Percentiles rank a stretch among this genome's conserved stretches.
Conservation (phyloP, 2,797 vertebrate genomes). For the Sarcophilus harrisii region DNA sequence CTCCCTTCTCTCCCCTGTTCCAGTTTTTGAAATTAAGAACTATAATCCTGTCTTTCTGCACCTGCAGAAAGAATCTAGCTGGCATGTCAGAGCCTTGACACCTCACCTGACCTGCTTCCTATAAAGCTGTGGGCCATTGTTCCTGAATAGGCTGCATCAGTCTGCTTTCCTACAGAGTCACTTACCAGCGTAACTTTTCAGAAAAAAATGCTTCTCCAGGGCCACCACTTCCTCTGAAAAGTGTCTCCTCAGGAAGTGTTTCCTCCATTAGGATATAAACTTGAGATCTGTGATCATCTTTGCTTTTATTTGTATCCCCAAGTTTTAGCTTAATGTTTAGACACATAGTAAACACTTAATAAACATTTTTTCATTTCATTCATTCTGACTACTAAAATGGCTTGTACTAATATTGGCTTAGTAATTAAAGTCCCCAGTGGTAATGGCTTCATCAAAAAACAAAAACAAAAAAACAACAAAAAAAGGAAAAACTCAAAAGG, state of each 20-base stretch:
- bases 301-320: neutral
- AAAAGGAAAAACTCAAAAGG: neutral
- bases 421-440: neutral
- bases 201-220: neutral
- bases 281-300: neutral
- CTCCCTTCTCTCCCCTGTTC: neutral
- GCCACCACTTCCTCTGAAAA: neutral
- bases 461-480: slow-evolving; percentile 28
- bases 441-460: slow-evolving; percentile 7
- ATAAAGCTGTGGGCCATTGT: neutral
- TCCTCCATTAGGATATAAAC: neutral
- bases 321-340: neutral
- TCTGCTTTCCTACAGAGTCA: neutral
- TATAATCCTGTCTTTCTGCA: neutral
- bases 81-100: too few relatives aligned
- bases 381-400: neutral
- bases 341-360: neutral
- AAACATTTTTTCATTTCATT: neutral
- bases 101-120: too few relatives aligned
- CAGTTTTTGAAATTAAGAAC: neutral
- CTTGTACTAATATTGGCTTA: neutral
- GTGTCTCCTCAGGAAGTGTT: neutral
- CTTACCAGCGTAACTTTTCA: neutral
- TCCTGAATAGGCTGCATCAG: neutral
- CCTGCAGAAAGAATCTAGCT: too few relatives aligned